A percentile compares a stretch with the other conserved stretches of the same genome.
These are phyloP conservation scores for Calameuta filiformis DNA, from an alignment of 2,888 invertebrate species.

Conservation along the genomic window DNA sequence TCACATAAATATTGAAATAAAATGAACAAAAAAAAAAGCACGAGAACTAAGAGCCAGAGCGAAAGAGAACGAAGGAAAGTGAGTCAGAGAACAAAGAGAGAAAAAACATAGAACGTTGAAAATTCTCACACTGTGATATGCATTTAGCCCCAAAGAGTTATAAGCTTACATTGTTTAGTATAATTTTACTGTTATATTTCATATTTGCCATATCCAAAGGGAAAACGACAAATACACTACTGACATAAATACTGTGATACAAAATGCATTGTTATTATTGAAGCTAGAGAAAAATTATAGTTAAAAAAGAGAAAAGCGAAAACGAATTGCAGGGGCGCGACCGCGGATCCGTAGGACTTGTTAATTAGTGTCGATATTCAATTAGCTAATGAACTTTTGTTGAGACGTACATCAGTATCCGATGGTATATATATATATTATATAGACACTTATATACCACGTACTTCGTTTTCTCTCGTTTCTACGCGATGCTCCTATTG, in stretches of 20 bases:
- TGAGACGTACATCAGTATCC: slow-evolving; percentile 37
- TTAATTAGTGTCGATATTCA: slow-evolving; percentile 52
- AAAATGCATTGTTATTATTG: slow-evolving; percentile 62
- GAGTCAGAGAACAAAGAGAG: slow-evolving; percentile 32
- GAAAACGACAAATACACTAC: slow-evolving; percentile 55
- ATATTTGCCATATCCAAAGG: slow-evolving; percentile 64
- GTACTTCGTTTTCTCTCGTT: background rate
- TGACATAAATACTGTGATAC: slow-evolving; percentile 63
- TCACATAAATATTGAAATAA: slow-evolving; percentile 15
- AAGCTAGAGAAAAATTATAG: slow-evolving; percentile 52
- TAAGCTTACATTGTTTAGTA: slow-evolving; percentile 60
- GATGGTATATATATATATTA: background rate
- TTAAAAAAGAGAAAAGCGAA: slow-evolving; percentile 23
- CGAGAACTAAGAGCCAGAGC: slow-evolving; percentile 31
- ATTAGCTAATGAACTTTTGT: slow-evolving; percentile 47
- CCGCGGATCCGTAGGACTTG: slow-evolving; percentile 46
- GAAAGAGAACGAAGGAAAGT: slow-evolving; percentile 17
- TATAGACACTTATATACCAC: background rate
- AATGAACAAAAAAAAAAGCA: slow-evolving; percentile 32
- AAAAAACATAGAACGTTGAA: slow-evolving; percentile 43
- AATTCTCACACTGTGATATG: slow-evolving; percentile 63
- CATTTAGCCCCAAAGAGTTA: slow-evolving; percentile 64
- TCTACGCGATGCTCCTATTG: background rate
- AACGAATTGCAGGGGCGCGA: slow-evolving; percentile 42
- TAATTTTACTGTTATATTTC: slow-evolving; percentile 62